Conservation (phyloP, 2,797 vertebrate species). For the Pyrocephalus nanus region DNA sequence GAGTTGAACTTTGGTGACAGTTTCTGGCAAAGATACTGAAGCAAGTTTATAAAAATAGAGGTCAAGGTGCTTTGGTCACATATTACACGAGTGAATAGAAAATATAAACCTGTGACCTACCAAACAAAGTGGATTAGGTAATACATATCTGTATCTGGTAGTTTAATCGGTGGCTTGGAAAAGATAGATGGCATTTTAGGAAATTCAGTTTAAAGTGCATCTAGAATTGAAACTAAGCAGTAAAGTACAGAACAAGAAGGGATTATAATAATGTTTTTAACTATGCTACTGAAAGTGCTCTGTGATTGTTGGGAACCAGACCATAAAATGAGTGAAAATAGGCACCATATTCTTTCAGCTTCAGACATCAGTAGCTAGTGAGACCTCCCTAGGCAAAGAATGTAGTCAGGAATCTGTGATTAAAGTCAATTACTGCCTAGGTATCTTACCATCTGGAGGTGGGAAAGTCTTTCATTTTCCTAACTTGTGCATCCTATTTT, state of each 20-base stretch:
- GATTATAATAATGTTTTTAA: neutral
- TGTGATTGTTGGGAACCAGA: neutral
- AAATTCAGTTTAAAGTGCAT: constrained; percentile 23
- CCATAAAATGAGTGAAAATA: neutral
- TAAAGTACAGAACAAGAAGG: neutral
- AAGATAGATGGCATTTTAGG: neutral
- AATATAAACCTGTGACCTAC: neutral
- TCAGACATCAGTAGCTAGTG: neutral
- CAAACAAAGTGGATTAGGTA: neutral
- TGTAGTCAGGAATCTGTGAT: neutral
- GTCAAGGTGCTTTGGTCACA: constrained; percentile 23
- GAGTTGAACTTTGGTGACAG: neutral
- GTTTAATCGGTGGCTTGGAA: neutral
- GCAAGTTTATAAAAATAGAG: constrained; percentile 46
- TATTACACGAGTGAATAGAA: neutral
- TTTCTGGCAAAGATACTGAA: constrained; percentile 6
- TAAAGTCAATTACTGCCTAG: neutral
- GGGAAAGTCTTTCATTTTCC: neutral
- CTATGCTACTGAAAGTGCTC: neutral
- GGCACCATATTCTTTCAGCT: neutral
- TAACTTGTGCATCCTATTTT: neutral
- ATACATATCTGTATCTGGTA: neutral
- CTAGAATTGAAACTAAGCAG: constrained; percentile 2
- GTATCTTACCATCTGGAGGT: neutral
- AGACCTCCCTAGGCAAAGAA: neutral